Conservation (phyloP, 2,113 vertebrate genomes). For the Illadopsis cleaveri region DNA sequence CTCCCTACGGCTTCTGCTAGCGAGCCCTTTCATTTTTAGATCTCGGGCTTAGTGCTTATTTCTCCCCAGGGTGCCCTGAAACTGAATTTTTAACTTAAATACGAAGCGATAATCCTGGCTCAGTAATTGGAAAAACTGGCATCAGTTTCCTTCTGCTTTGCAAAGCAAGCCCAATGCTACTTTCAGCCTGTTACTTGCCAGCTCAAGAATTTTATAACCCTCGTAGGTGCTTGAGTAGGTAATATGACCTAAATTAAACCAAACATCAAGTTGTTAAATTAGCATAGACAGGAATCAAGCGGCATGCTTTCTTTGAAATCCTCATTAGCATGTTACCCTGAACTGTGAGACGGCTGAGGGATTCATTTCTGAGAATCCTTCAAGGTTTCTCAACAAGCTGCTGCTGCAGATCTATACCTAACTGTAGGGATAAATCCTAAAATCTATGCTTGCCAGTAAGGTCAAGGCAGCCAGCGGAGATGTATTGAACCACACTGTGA, state of each 20-base stretch:
- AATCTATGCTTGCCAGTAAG: conserved; percentile 69
- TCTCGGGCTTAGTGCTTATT: not conserved
- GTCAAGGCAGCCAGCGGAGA: conserved; percentile 61
- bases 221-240: not conserved
- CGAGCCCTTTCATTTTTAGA: not conserved
- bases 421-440: conserved; percentile 68
- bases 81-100: not conserved
- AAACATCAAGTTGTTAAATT: conserved; percentile 7
- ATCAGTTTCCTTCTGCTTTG: not conserved
- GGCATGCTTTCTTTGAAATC: conserved; percentile 43
- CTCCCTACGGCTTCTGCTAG: not conserved
- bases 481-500: conserved; percentile 65
- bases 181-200: not conserved
- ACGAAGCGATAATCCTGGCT: not conserved
- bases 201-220: not conserved
- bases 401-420: conserved; percentile 66
- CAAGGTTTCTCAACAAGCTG: conserved; percentile 50
- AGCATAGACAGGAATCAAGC: conserved; percentile 40
- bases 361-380: conserved; percentile 66
- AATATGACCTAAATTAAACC: not conserved
- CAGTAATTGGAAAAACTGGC: conserved; percentile 24
- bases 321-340: conserved; percentile 26
- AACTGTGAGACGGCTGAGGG: not conserved
- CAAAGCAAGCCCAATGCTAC: not conserved
- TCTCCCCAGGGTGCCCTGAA: not conserved